phyloP scores from a whole-genome alignment of 2,797 vertebrate species.

The Sciurus vulgaris region DNA sequence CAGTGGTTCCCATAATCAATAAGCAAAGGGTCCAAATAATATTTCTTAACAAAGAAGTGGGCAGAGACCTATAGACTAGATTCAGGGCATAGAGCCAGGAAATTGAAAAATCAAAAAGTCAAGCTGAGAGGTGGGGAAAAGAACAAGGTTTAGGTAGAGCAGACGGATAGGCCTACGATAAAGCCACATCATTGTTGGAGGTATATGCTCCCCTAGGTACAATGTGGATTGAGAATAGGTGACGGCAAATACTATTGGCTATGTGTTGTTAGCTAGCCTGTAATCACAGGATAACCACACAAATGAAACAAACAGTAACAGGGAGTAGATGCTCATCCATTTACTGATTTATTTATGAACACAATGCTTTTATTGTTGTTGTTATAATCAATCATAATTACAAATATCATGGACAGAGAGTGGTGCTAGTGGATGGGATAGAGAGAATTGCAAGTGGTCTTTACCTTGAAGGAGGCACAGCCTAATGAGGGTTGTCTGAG shows the following conservation, averaged over 20 bases:
- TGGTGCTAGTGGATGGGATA: neutral
- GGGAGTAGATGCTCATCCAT: neutral
- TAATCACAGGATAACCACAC: neutral
- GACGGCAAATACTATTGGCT: neutral
- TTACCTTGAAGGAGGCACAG: neutral
- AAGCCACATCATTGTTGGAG: neutral
- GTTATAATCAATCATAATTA: neutral
- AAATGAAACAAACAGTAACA: neutral
- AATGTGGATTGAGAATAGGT: neutral
- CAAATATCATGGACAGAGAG: neutral
- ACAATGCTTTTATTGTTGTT: neutral
- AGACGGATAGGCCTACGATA: neutral
- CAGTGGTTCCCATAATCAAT: neutral
- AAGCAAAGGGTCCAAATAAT: neutral
- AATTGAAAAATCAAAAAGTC: neutral
- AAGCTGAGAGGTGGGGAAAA: neutral
- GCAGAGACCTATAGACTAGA: neutral
- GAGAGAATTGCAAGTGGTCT: neutral
- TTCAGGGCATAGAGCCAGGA: neutral
- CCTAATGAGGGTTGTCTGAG: neutral
- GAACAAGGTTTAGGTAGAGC: neutral
- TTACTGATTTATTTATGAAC: neutral
- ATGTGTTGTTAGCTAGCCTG: neutral
- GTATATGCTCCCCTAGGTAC: neutral
- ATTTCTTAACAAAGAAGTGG: neutral